Base-by-base conservation (phyloP, 2,888 invertebrate species). In the Chloroclysta siterata region DNA sequence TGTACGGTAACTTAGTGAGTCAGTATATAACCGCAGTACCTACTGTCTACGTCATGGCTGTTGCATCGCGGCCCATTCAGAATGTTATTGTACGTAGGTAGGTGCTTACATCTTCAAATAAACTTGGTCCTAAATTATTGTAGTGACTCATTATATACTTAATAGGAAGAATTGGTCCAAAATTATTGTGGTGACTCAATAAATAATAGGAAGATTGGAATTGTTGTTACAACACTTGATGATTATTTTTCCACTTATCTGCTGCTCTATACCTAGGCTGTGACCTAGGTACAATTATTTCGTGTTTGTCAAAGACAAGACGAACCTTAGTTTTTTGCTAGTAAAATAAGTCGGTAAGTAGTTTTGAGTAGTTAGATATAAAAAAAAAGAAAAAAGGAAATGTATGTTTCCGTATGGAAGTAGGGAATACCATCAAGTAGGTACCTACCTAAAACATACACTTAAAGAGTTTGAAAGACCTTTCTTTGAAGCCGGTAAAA, bases 1-100 rank as follows among this genome's bases (percentile, higher is more conserved):
- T 70, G 55, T 57, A 46, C 61, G 39, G 47, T 46, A 44, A 7
- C 65, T 83, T 10, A 11, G 11, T 51, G 83, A 82, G 64, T 83
- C 82, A 84, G 56, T 52, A n/a, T n/a, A n/a, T n/a, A 33, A 62
- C 66, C 17, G 47, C 59, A 65, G 11, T 39, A 8, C 33, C 5
- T 33, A 33, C 33, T 8, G 33, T 8, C 65, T 68, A 75, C 80
- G 77, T 77, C 76, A 77, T 66, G n/a, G 36, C 15, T 33, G 33
- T 66, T 65, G 61, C 65, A 60, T 63, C 65, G 59, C 56, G 58
- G 15, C 60, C 13, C 48, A 58, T 42, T 50, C 17, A 60, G 39
- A n/a, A n/a, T n/a, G n/a, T n/a, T 22, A n/a, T 39, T 33, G 14
- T 50, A 50, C 33, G 33, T 33, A 33, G 33, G 41, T 48, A 22